phyloP scores from a whole-genome alignment of 2,113 vertebrate species.

The Cebus imitator region DNA sequence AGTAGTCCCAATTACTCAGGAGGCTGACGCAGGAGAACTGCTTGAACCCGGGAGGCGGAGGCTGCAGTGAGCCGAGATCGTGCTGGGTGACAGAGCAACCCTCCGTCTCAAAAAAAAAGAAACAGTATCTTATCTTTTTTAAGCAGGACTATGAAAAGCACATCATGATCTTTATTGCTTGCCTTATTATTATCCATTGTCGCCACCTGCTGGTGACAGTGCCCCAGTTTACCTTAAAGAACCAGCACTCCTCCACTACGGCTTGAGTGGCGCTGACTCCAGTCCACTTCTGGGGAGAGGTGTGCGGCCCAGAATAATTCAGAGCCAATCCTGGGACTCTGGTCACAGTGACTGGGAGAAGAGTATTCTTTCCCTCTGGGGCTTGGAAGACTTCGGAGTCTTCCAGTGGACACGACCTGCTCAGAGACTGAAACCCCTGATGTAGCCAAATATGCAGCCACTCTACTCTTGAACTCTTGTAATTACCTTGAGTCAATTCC shows the following conservation, averaged over 20 bases:
- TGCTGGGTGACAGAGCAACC: too few species aligned
- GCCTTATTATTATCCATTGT: background rate
- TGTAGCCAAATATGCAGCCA: background rate
- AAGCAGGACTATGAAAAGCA: background rate
- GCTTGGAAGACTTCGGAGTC: background rate
- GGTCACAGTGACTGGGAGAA: background rate
- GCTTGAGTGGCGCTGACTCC: background rate
- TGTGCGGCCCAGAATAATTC: background rate
- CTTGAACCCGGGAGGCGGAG: too few species aligned
- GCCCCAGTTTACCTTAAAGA: background rate
- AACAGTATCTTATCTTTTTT: background rate
- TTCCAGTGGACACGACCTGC: background rate
- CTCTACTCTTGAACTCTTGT: background rate
- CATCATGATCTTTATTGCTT: background rate
- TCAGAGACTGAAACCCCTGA: background rate
- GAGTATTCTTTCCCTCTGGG: background rate
- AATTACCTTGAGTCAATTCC: background rate
- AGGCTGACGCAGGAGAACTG: too few species aligned
- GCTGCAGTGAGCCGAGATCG: too few species aligned
- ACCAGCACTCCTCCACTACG: background rate
- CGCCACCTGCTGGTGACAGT: background rate
- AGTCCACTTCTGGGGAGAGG: background rate
- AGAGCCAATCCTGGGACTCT: background rate
- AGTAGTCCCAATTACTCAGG: too few species aligned
- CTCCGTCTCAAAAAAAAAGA: too few species aligned